phyloP scores from a whole-genome alignment of 2,113 vertebrate species.

The Vulpes vulpes region DNA sequence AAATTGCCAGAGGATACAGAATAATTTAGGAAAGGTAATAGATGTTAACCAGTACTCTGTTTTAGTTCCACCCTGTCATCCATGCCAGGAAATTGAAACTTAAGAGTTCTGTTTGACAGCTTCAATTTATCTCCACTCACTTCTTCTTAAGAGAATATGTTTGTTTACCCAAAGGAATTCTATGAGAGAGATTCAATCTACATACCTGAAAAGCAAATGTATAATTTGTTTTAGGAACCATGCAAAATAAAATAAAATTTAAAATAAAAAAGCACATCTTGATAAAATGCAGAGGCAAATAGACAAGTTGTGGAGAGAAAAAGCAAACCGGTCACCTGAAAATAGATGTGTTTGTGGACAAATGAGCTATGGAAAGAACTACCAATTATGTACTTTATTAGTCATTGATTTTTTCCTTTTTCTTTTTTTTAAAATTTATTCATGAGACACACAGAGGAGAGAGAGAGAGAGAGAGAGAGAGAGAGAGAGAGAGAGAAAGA shows the following conservation, averaged over 20 bases:
- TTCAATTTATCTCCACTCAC: neutral
- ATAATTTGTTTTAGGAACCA: neutral
- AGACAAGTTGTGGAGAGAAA: neutral
- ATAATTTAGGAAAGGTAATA: neutral
- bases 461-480: too few relatives aligned
- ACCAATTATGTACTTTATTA: neutral
- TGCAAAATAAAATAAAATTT: neutral
- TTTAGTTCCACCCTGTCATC: neutral
- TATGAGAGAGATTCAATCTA: too few relatives aligned
- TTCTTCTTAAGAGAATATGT: neutral
- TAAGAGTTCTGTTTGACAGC: neutral
- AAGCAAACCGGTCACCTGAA: neutral
- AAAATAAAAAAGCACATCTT: neutral
- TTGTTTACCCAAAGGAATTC: neutral
- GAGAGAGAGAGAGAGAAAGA: too few relatives aligned
- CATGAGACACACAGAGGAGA: too few relatives aligned
- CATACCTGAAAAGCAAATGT: neutral
- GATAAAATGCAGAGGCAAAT: neutral
- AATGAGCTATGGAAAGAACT: neutral
- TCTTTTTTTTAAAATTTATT: too few relatives aligned
- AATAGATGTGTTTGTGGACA: neutral
- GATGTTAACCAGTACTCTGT: neutral
- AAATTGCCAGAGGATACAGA: neutral
- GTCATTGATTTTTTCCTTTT: neutral
- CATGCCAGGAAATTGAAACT: constrained; percentile 56